Evolutionary conservation across 2,113 vertebrate genomes (phyloP).

Genomic region (Alectura lathami): DNA sequence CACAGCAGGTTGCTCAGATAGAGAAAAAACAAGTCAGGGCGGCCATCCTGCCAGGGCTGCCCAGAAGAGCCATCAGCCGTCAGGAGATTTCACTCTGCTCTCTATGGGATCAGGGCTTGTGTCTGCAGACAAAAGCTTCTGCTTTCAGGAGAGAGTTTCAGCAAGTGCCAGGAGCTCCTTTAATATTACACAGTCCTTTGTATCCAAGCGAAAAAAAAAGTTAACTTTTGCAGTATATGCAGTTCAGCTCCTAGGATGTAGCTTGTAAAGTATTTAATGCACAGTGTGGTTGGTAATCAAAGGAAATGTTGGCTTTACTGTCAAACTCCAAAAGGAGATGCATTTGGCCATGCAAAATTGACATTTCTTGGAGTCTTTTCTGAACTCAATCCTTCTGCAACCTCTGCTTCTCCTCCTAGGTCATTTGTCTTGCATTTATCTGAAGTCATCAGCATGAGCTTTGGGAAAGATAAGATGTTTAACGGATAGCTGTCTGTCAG

Average conservation of each 20-base stretch:
- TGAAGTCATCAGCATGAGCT: background rate
- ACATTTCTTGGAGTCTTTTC: background rate
- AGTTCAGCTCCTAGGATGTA: background rate
- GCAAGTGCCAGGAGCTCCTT: background rate
- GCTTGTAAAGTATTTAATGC: background rate
- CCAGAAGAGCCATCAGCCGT: background rate
- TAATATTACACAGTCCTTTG: background rate
- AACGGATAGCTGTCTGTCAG: fast-evolving
- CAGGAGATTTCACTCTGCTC: background rate
- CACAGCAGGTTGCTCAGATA: background rate
- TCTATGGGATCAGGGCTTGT: background rate
- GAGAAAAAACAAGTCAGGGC: background rate
- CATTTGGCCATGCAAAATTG: fast-evolving
- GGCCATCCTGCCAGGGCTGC: background rate
- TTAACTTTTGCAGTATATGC: background rate
- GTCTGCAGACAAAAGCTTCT: background rate
- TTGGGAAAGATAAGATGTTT: background rate
- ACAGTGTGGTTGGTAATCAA: fast-evolving
- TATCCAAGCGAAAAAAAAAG: background rate
- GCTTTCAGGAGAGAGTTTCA: background rate
- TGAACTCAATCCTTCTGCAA: background rate
- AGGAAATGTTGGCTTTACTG: background rate
- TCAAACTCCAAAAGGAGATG: background rate
- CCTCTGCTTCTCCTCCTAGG: background rate
- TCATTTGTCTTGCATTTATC: background rate